A percentile compares a stretch with the other conserved stretches of the same genome.
Conservation (phyloP, 1,140 invertebrate species). For the Reticulitermes speratus region DNA sequence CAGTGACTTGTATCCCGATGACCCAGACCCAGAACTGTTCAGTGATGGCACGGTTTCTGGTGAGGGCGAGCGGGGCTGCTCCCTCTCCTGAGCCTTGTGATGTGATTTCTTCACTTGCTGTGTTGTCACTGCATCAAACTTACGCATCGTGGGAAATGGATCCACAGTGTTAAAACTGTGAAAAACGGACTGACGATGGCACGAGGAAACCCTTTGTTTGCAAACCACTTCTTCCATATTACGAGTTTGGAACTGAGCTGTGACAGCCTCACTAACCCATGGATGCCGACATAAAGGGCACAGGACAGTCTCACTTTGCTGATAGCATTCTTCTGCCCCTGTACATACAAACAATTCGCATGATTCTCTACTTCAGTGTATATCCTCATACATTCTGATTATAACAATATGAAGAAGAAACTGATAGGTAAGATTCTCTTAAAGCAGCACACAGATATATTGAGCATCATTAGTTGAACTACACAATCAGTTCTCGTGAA, state of each 20-base stretch:
- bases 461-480: too few relatives aligned
- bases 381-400: too few relatives aligned
- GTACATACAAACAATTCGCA: conserved; percentile 26
- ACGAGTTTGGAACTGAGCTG: neutral
- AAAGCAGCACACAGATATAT: too few relatives aligned
- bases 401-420: too few relatives aligned
- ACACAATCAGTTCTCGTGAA: too few relatives aligned
- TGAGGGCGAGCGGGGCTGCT: neutral
- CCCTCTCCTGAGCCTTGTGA: neutral
- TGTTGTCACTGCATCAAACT: neutral
- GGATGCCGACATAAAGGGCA: conserved; percentile 49
- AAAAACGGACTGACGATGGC: neutral
- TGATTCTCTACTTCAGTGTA: neutral
- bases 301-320: conserved; percentile 47
- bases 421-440: too few relatives aligned
- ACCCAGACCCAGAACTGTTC: neutral
- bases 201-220: neutral
- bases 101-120: neutral
- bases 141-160: neutral
- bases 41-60: neutral
- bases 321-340: conserved; percentile 50
- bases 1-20: neutral
- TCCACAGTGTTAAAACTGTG: neutral
- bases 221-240: neutral
- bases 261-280: conserved; percentile 39